Conservation (phyloP, 2,113 vertebrate species). For the Urocolius indicus region DNA sequence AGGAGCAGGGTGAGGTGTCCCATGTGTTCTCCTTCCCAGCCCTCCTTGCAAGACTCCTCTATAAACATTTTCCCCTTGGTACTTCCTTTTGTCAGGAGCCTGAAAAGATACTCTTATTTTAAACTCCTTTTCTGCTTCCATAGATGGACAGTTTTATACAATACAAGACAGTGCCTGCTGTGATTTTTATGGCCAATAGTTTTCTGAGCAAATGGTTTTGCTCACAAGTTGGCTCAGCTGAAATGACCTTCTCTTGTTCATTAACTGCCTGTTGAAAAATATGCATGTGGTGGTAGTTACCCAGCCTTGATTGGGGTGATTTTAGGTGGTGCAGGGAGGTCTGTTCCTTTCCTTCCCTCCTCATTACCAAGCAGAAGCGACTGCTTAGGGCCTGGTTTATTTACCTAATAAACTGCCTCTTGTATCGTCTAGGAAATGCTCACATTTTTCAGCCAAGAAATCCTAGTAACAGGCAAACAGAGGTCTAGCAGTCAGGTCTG, state of each 20-base stretch:
- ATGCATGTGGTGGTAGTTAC: not conserved
- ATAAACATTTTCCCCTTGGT: not conserved
- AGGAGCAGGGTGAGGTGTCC: not conserved
- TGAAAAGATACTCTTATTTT: not conserved
- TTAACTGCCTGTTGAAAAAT: slow-evolving; percentile 53
- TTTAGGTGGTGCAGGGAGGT: slow-evolving; percentile 44
- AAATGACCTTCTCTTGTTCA: slow-evolving; percentile 59
- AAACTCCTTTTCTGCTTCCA: not conserved
- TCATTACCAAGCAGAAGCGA: slow-evolving; percentile 71
- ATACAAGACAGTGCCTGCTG: not conserved
- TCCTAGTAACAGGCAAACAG: slow-evolving; percentile 95
- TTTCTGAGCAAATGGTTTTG: slow-evolving; percentile 34
- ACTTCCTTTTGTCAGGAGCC: not conserved
- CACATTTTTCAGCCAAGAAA: slow-evolving; percentile 85
- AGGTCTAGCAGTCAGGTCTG: slow-evolving; percentile 88
- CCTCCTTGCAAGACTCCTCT: not conserved
- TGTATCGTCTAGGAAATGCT: slow-evolving; percentile 83
- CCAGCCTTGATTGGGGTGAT: slow-evolving; percentile 29
- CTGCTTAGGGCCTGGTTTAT: slow-evolving; percentile 80
- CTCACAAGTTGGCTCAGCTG: not conserved
- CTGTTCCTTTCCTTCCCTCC: slow-evolving; percentile 59
- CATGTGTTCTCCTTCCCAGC: not conserved
- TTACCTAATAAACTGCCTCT: slow-evolving; percentile 89
- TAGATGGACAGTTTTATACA: slow-evolving; percentile 6
- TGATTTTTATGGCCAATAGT: slow-evolving; percentile 40